Evolutionary conservation across 2,888 invertebrate species (phyloP), one percentile per base, ranked within the genome.

Genomic region (Siphonodentalium dalli): DNA sequence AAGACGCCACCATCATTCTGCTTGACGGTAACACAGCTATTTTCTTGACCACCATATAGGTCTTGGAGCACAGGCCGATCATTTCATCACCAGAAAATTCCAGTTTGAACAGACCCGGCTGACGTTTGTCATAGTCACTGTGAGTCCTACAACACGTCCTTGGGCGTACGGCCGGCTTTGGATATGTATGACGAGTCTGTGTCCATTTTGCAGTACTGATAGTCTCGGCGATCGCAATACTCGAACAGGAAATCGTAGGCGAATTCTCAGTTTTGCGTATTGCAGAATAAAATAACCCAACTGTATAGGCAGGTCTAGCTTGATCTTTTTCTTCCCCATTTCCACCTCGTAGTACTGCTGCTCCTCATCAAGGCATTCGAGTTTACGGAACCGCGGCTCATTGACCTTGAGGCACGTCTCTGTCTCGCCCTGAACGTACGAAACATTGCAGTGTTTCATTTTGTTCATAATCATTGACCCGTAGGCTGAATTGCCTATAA

Each of bases 401-500:
- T 50, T 50, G 1, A 50, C 50, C n/a, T 11, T 2, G 13, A 28
- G 11, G 26, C 43, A 42, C 6, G 43, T 11, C 38, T 43, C 24
- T n/a, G 26, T 42, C 7, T 24, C 20, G 18, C 50, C 50, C 24
- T 23, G 1, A 3, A 27, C 38, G 27, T 28, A 50, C 31, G 26
- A 43, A 6, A 50, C 33, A 23, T 28, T 15, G 1, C n/a, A 27
- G 33, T 24, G 24, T n/a, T 15, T n/a, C 23, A 13, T 20, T 26
- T 20, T 24, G 37, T 50, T 27, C 2, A 42, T 33, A 15, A 50
- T 50, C 35, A 27, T 18, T n/a, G 29, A 23, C 18, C 50, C 38
- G 23, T 31, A 50, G 1, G 37, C 50, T 21, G 37, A 27, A 43
- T 43, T 43, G 3, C 50, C 50, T 1, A 50, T 28, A n/a, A 50